phyloP scores from a whole-genome alignment of 2,113 vertebrate genomes.

The Mixornis gularis region DNA sequence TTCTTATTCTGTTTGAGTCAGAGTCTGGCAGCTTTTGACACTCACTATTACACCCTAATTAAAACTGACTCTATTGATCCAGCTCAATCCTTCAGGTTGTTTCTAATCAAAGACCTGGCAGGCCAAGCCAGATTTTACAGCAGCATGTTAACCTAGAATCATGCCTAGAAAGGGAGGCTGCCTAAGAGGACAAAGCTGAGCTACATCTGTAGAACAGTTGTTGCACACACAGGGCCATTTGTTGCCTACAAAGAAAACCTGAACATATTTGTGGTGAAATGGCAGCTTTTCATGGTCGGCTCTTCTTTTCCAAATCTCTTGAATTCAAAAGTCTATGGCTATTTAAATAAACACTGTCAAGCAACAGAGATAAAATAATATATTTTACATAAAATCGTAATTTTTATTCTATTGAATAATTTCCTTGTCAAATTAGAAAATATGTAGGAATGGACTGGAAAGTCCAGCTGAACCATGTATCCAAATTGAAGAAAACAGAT shows the following conservation, averaged over 20 bases:
- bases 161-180: background rate
- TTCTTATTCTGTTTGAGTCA: background rate
- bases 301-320: background rate
- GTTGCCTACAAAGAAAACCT: background rate
- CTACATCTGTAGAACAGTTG: background rate
- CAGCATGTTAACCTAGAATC: background rate
- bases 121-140: background rate
- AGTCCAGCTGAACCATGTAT: background rate
- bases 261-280: background rate
- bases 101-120: background rate
- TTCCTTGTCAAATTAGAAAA: background rate
- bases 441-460: background rate
- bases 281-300: background rate
- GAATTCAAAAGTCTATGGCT: background rate
- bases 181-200: background rate
- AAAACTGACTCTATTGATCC: conserved; percentile 10
- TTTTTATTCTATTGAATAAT: background rate
- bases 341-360: background rate
- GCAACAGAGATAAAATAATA: background rate
- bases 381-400: background rate
- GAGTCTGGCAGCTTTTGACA: background rate
- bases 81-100: background rate
- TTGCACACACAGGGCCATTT: background rate
- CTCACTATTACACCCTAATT: background rate
- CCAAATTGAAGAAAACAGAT: background rate